A percentile compares a stretch with the other conserved stretches of the same genome.
Evolutionary conservation across 2,797 vertebrate genomes (phyloP).

Genomic region (Rhinoraja longicauda): DNA sequence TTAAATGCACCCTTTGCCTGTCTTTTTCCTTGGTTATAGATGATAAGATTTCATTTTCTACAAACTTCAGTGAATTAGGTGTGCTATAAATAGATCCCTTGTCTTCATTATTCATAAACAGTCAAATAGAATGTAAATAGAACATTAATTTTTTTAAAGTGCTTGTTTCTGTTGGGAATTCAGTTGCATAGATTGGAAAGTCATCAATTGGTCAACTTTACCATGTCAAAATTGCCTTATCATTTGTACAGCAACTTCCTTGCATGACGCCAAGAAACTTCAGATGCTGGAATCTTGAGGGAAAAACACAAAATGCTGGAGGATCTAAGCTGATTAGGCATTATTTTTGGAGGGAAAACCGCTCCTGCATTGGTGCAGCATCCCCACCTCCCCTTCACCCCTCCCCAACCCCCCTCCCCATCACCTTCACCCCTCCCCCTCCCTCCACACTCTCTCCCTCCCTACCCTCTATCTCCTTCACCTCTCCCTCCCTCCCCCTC

Average conservation of each 20-base stretch:
- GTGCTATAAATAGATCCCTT: neutral
- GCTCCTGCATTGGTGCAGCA: too few relatives aligned
- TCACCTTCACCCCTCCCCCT: too few relatives aligned
- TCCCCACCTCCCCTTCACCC: too few relatives aligned
- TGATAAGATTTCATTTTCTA: conserved; percentile 40
- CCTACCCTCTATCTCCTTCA: too few relatives aligned
- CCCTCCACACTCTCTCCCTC: too few relatives aligned
- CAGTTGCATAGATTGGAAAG: neutral
- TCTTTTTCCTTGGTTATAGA: conserved; percentile 15
- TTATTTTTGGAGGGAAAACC: too few relatives aligned
- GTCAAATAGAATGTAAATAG: neutral
- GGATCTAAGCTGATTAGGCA: too few relatives aligned
- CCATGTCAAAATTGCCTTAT: neutral
- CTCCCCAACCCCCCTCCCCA: too few relatives aligned
- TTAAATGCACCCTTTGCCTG: conserved; percentile 32
- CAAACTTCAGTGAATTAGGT: neutral
- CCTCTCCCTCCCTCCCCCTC: too few relatives aligned
- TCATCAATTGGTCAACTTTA: neutral
- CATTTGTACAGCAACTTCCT: neutral
- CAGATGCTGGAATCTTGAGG: too few relatives aligned
- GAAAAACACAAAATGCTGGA: too few relatives aligned
- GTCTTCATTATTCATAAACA: neutral
- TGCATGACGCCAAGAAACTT: too few relatives aligned
- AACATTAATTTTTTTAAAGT: neutral
- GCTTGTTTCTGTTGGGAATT: neutral